Conservation (phyloP, 2,888 invertebrate species). For the Chrysina gloriosa region DNA sequence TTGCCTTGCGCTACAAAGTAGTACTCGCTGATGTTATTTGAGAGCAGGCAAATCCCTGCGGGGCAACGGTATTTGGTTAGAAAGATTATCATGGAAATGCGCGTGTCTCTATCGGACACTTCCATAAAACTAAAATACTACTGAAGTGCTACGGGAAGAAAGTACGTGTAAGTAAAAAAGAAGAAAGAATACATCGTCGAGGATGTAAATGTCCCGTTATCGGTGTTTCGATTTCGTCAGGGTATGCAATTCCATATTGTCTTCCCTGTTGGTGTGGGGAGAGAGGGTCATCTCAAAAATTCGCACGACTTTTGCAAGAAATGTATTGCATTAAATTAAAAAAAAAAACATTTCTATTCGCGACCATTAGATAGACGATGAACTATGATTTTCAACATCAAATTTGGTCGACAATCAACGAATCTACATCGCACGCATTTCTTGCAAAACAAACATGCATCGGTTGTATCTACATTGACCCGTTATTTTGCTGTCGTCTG, state of each 20-base stretch:
- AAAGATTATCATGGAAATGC: not conserved
- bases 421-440: too few species aligned
- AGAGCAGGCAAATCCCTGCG: slow-evolving; percentile 82
- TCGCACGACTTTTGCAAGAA: too few species aligned
- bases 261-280: too few species aligned
- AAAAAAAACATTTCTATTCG: too few species aligned
- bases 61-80: slow-evolving; percentile 33
- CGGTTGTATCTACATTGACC: too few species aligned
- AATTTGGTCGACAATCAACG: too few species aligned
- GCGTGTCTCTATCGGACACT: slow-evolving; percentile 8
- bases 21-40: slow-evolving; percentile 93
- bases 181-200: not conserved
- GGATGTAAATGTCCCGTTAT: not conserved
- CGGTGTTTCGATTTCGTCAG: not conserved
- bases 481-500: too few species aligned
- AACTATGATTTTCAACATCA: too few species aligned
- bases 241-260: slow-evolving; percentile 13
- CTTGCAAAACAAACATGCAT: too few species aligned
- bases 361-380: too few species aligned
- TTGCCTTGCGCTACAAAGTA: slow-evolving; percentile 97
- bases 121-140: not conserved
- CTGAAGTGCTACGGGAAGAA: not conserved
- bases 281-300: too few species aligned
- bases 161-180: not conserved
- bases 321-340: too few species aligned